Evolutionary conservation across 92 coral and sea anemone species (phyloP).

Genomic region (Diadumene lineata): DNA sequence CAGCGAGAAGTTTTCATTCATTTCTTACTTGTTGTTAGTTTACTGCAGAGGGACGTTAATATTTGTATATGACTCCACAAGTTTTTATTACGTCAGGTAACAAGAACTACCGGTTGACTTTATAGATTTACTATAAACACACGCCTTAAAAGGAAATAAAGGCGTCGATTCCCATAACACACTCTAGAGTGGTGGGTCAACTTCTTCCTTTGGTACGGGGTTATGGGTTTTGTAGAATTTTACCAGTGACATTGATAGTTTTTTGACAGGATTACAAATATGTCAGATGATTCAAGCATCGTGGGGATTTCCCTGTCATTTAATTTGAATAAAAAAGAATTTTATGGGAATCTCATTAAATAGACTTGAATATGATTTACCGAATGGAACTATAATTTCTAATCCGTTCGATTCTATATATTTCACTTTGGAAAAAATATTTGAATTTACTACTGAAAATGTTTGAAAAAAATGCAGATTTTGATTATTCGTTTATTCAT

Average conservation of each 20-base stretch:
- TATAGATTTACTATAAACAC: conserved; percentile 49
- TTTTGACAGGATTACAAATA: background rate
- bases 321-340: too few species aligned
- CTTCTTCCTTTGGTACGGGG: background rate
- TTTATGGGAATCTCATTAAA: too few species aligned
- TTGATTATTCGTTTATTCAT: too few species aligned
- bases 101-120: conserved; percentile 66
- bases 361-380: too few species aligned
- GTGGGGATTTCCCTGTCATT: too few species aligned
- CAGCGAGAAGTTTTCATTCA: conserved; percentile 39
- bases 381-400: too few species aligned
- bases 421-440: too few species aligned
- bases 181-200: conserved; percentile 31
- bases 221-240: background rate
- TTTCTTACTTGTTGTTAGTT: conserved; percentile 30
- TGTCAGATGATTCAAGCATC: background rate
- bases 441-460: too few species aligned
- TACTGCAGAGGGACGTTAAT: conserved; percentile 33
- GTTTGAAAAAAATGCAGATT: too few species aligned
- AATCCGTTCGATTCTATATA: too few species aligned
- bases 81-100: conserved; percentile 66
- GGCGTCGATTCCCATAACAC: conserved; percentile 16
- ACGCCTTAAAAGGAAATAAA: conserved; percentile 79
- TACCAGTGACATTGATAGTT: background rate
- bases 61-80: conserved; percentile 68